These are phyloP conservation scores for Hemaris fuciformis DNA, from an alignment of 2,888 invertebrate species.

Conservation along the genomic window DNA sequence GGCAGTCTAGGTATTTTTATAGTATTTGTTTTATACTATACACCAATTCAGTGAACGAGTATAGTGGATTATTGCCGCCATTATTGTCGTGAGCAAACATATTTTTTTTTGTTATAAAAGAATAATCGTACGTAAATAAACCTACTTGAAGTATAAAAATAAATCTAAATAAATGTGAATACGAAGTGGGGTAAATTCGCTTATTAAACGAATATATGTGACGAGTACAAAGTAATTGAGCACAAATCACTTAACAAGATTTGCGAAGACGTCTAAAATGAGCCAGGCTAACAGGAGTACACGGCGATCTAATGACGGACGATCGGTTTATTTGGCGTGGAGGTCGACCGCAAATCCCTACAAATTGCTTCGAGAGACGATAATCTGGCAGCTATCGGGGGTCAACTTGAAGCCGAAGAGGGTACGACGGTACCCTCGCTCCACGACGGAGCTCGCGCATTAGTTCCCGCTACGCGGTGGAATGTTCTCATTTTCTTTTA, in stretches of 20 bases:
- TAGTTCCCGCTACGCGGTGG: constrained; percentile 55
- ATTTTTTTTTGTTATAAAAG: too few species aligned
- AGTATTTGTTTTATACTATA: too few species aligned
- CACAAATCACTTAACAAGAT: constrained; percentile 6
- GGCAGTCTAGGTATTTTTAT: too few species aligned
- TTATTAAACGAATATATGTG: not conserved
- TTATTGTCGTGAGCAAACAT: too few species aligned
- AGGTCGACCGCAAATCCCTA: constrained; percentile 67
- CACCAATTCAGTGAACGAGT: too few species aligned
- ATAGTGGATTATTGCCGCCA: too few species aligned
- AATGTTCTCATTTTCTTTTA: constrained; percentile 65
- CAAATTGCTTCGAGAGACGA: constrained; percentile 68
- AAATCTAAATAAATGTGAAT: not conserved
- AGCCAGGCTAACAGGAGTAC: not conserved
- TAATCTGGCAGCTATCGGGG: constrained; percentile 65
- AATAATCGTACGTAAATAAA: too few species aligned
- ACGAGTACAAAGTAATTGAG: not conserved
- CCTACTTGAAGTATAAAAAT: too few species aligned
- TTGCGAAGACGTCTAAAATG: constrained; percentile 20
- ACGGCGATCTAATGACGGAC: constrained; percentile 45
- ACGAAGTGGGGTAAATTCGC: not conserved
- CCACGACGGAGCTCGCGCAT: constrained; percentile 44
- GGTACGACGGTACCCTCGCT: constrained; percentile 24
- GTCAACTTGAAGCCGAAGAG: constrained; percentile 35
- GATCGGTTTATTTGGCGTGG: constrained; percentile 51